Evolutionary conservation across 2,113 vertebrate species (phyloP), one percentile per base, ranked within the genome.

Genomic region (Notothenia rossii): DNA sequence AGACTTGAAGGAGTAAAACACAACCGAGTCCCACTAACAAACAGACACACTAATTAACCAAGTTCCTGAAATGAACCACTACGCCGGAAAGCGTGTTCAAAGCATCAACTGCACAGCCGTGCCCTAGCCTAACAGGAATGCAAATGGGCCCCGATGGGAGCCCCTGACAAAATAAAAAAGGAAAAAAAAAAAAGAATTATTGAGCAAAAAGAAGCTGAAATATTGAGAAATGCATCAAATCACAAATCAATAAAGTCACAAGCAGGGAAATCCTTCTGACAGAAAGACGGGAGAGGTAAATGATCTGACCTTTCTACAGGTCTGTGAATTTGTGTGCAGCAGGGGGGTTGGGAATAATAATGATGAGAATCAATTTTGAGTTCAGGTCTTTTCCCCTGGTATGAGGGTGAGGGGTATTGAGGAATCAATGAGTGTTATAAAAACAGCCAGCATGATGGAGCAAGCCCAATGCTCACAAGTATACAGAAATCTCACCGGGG

Each of bases 41-140:
- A 58, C 85, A 86, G 76, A 79, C 83, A 81, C 87, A 82, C 85
- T 90, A 92, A 93, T 91, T 93, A 93, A 90, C 84, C 69, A 83
- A 84, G 87, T 83, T 90, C 80, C 86, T 88, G 83, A 90, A 88
- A 92, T 87, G 87, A 92, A 82, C 77, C 85, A 81, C 84, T 85
- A 48, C 69, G 9, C 84, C 85, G 81, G 79, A 93, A 91, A 90
- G 69, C 63, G 33, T 69, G 22, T 87, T 90, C 81, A 93, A 91
- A 93, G 85, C 75, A 75, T 71, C 78, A 69, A 59, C 56, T 76
- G 87, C 72, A 79, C 86, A 88, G 75, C 61, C 77, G 81, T 56
- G 61, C 72, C 55, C 64, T 33, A 64, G 72, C 51, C 50, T 89
- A 84, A 86, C 68, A 68, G 6, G 29, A 85, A 89, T 83, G 79